phyloP scores from a whole-genome alignment of 1,140 invertebrate species.

The Triops longicaudatus region DNA sequence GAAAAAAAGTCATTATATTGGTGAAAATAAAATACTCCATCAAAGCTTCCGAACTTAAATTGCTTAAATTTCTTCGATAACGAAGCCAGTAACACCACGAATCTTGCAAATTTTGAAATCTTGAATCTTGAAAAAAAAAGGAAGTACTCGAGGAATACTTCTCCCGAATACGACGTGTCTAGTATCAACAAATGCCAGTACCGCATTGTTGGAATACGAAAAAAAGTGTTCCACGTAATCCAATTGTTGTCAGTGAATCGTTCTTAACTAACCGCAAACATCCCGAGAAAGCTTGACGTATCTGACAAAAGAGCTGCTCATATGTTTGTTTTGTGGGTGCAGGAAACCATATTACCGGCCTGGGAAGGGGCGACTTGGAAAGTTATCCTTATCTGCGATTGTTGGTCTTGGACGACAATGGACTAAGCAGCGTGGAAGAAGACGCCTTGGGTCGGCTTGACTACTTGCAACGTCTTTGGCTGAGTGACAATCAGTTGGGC shows the following conservation, averaged over 20 bases:
- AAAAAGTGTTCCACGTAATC: neutral
- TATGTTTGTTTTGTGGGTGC: neutral
- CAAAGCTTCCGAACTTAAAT: too few species aligned
- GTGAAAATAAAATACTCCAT: too few species aligned
- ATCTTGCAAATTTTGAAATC: too few species aligned
- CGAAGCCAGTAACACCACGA: too few species aligned
- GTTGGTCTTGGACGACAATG: conserved; percentile 71
- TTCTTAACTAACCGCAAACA: too few species aligned
- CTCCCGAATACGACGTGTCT: too few species aligned
- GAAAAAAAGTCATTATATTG: too few species aligned
- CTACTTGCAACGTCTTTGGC: conserved; percentile 63
- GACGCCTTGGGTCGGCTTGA: conserved; percentile 74
- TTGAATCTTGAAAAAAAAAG: too few species aligned
- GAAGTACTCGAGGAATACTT: too few species aligned
- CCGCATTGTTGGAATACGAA: neutral
- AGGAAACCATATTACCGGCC: conserved; percentile 59
- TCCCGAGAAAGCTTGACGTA: too few species aligned
- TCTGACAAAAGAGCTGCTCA: neutral
- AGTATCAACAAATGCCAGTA: too few species aligned
- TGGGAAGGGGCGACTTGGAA: conserved; percentile 76
- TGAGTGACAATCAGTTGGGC: conserved; percentile 63
- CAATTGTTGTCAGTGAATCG: neutral
- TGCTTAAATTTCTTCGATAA: too few species aligned
- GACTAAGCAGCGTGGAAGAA: conserved; percentile 66
- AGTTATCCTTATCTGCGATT: conserved; percentile 74